Conservation (phyloP, 2,113 vertebrate species). For the Carassius gibelio region DNA sequence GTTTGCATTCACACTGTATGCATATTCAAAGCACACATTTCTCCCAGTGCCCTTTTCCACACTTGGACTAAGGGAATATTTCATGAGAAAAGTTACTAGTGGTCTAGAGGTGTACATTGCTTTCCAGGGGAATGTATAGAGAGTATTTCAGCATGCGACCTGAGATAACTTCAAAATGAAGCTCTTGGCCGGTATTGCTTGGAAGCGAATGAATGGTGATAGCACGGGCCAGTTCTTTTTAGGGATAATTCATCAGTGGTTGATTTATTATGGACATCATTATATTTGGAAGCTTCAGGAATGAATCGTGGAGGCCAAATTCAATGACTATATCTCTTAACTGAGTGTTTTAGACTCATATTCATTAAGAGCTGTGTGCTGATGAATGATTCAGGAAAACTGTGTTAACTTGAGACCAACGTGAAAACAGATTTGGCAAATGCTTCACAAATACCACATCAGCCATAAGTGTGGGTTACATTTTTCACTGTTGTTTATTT, state of each 20-base stretch:
- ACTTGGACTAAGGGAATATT: slow-evolving; percentile 1
- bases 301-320: slow-evolving; percentile 59
- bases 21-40: slow-evolving; percentile 18
- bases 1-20: slow-evolving; percentile 26
- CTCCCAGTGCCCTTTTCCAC: slow-evolving; percentile 29
- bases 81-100: slow-evolving; percentile 7
- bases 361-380: slow-evolving; percentile 72
- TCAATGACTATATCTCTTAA: slow-evolving; percentile 58
- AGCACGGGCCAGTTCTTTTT: slow-evolving; percentile 37
- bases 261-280: slow-evolving; percentile 66
- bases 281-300: slow-evolving; percentile 69
- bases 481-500: slow-evolving; percentile 81
- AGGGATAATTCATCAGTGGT: slow-evolving; percentile 66
- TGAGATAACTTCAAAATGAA: slow-evolving; percentile 28
- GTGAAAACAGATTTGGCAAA: slow-evolving; percentile 78
- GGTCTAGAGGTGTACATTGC: background rate
- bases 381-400: slow-evolving; percentile 76
- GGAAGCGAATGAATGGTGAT: slow-evolving; percentile 33
- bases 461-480: slow-evolving; percentile 79
- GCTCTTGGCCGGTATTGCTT: background rate
- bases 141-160: slow-evolving; percentile 23
- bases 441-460: slow-evolving; percentile 79
- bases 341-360: slow-evolving; percentile 61
- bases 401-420: slow-evolving; percentile 77
- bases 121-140: background rate